Percentiles rank a stretch among this genome's conserved stretches.
Conservation (phyloP, 2,113 vertebrate species). For the Menura novaehollandiae region DNA sequence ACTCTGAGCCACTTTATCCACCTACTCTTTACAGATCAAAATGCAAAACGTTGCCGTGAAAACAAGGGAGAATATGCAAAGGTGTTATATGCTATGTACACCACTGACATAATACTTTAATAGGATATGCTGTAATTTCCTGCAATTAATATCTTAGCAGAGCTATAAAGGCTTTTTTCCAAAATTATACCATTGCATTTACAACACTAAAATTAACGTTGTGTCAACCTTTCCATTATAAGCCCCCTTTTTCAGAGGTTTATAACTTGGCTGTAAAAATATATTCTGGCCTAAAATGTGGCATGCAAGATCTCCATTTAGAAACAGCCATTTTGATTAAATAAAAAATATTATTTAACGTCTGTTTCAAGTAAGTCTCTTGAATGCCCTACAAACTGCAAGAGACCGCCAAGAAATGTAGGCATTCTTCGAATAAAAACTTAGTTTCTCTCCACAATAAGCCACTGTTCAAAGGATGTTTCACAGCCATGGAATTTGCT, state of each 20-base stretch:
- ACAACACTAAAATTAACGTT: constrained; percentile 72
- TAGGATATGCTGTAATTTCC: constrained; percentile 80
- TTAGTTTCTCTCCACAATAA: not conserved
- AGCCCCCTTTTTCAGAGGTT: constrained; percentile 48
- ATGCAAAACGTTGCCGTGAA: constrained; percentile 37
- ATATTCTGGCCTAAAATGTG: constrained; percentile 43
- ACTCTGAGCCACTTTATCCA: constrained; percentile 47
- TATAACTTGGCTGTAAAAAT: constrained; percentile 63
- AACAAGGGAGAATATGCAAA: constrained; percentile 69
- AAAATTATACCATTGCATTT: constrained; percentile 72
- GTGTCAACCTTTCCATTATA: constrained; percentile 77
- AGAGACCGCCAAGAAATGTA: not conserved
- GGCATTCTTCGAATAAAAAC: not conserved
- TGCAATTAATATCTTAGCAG: constrained; percentile 76
- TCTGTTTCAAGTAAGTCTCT: not conserved
- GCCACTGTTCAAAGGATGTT: not conserved
- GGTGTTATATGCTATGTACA: constrained; percentile 66
- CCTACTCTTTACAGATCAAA: constrained; percentile 54
- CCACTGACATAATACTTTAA: constrained; percentile 75
- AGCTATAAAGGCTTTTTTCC: constrained; percentile 64
- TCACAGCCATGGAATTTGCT: not conserved
- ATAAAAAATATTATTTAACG: constrained; percentile 15
- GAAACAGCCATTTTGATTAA: constrained; percentile 28
- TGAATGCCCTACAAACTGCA: not conserved
- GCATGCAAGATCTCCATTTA: constrained; percentile 19